Percentiles rank a stretch among this genome's conserved stretches.
These are phyloP conservation scores for Syngnathoides biaculeatus DNA, from an alignment of 2,113 vertebrate species.

Conservation along the genomic window DNA sequence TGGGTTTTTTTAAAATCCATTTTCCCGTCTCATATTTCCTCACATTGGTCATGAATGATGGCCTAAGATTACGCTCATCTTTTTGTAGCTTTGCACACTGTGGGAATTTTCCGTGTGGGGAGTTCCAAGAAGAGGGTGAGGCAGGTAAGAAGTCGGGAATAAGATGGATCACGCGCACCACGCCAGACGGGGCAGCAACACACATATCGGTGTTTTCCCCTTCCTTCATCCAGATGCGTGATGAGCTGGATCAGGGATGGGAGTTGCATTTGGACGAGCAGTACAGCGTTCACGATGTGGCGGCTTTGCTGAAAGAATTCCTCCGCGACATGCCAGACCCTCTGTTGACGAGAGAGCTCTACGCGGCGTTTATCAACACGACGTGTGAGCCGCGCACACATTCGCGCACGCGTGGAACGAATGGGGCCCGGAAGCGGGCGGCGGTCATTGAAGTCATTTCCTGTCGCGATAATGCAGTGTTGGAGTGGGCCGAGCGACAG, in stretches of 20 bases:
- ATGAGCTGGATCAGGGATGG: slow-evolving; percentile 90
- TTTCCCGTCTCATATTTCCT: neutral
- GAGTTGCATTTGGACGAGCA: slow-evolving; percentile 88
- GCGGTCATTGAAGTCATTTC: slow-evolving; percentile 30
- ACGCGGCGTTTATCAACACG: slow-evolving; percentile 91
- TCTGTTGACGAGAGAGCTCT: slow-evolving; percentile 92
- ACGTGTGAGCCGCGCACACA: slow-evolving; percentile 74
- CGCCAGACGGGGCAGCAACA: neutral
- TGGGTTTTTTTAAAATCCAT: too few relatives aligned
- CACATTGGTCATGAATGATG: neutral
- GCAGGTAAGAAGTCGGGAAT: slow-evolving; percentile 75
- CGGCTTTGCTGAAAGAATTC: slow-evolving; percentile 93
- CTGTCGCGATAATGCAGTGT: slow-evolving; percentile 68
- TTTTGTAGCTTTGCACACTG: slow-evolving; percentile 86
- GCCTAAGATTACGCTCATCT: slow-evolving; percentile 8
- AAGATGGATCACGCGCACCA: neutral
- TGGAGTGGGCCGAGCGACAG: slow-evolving; percentile 84
- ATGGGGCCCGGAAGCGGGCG: neutral
- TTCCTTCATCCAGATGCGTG: slow-evolving; percentile 77
- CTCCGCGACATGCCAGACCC: slow-evolving; percentile 95
- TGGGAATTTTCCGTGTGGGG: slow-evolving; percentile 96
- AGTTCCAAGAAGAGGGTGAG: slow-evolving; percentile 97
- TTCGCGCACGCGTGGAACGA: neutral
- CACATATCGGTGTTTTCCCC: neutral
- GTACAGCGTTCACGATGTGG: slow-evolving; percentile 92